phyloP scores from a whole-genome alignment of 2,888 invertebrate genomes.

The Cantharis lateralis region DNA sequence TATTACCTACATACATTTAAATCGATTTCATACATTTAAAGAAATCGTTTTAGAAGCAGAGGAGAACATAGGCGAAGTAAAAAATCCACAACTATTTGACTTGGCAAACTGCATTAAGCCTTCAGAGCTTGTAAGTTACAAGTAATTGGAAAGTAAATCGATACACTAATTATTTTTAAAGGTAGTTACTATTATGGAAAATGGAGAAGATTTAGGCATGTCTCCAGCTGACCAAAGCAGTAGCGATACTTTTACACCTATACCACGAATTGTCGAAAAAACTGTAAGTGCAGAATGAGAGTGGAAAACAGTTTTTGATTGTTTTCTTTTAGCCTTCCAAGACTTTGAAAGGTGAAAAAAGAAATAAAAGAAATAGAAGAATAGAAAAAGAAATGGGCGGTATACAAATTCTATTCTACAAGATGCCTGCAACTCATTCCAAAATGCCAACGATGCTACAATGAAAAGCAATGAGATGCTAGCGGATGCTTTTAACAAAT shows the following conservation, averaged over 20 bases:
- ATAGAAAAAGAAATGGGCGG: too few species aligned
- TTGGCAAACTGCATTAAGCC: neutral
- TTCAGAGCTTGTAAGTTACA: neutral
- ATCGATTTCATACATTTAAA: neutral
- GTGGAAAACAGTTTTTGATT: too few species aligned
- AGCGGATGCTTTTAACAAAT: neutral
- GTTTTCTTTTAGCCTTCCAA: neutral
- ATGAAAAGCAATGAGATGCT: neutral
- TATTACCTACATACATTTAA: neutral
- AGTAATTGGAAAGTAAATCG: neutral
- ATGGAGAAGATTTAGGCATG: neutral
- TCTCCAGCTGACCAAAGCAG: neutral
- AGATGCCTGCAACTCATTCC: too few species aligned
- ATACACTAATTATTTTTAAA: neutral
- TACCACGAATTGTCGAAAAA: neutral
- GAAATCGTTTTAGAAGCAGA: neutral
- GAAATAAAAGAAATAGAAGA: too few species aligned
- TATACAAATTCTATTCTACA: too few species aligned
- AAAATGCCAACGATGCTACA: too few species aligned
- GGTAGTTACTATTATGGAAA: neutral
- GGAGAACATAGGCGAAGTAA: neutral
- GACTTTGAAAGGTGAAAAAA: too few species aligned
- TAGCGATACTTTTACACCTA: neutral
- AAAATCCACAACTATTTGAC: neutral
- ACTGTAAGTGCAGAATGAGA: neutral